phyloP scores from a whole-genome alignment of 2,113 vertebrate species.

The Saccopteryx bilineata region DNA sequence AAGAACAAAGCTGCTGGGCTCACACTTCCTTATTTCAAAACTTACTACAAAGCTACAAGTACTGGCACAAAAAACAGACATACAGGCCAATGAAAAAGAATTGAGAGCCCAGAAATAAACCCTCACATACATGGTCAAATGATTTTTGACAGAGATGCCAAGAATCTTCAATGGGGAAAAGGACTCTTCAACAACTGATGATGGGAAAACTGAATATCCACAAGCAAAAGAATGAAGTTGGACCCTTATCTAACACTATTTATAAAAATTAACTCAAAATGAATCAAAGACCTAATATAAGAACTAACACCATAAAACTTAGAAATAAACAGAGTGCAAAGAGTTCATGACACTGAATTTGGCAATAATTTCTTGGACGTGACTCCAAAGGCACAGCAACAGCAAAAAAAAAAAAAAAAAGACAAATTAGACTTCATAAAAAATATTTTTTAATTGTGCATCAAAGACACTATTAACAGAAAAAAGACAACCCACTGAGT shows the following conservation, averaged over 20 bases:
- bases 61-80: neutral
- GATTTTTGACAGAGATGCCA: neutral
- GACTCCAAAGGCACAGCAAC: neutral
- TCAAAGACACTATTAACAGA: neutral
- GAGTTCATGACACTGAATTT: constrained; percentile 7
- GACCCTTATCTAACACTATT: neutral
- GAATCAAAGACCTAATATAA: neutral
- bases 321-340: neutral
- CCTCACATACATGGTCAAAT: neutral
- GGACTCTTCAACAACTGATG: neutral
- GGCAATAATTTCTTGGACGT: neutral
- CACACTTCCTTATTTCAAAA: neutral
- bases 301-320: neutral
- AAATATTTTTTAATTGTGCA: neutral
- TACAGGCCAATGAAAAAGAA: neutral
- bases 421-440: neutral
- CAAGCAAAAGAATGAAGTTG: neutral
- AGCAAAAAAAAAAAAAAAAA: neutral
- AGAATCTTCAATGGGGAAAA: neutral
- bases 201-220: neutral
- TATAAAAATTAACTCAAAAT: constrained; percentile 19
- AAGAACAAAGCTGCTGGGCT: neutral
- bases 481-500: neutral
- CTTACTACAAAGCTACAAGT: neutral
- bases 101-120: neutral